Percentiles rank a stretch among this genome's conserved stretches.
Conservation (phyloP, 2,888 invertebrate species). For the Tiliacea aurago region DNA sequence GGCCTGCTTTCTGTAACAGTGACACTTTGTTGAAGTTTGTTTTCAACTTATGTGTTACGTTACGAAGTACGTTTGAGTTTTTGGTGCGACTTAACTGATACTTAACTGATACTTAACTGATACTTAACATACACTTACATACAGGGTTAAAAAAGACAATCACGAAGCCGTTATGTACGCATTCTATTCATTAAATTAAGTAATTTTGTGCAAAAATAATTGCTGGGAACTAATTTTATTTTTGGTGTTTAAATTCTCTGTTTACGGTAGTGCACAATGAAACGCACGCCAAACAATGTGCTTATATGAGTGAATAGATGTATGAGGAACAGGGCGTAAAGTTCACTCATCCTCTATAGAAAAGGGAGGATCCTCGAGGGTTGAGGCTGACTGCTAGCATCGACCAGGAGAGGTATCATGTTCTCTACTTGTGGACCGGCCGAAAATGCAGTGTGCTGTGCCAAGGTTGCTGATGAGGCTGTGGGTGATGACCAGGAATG, state of each 20-base stretch:
- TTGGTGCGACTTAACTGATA: not conserved
- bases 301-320: not conserved
- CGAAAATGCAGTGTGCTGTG: no score
- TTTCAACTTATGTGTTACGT: conserved; percentile 16
- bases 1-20: conserved; percentile 27
- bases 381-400: no score
- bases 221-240: not conserved
- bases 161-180: not conserved
- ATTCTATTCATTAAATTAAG: not conserved
- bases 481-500: no score
- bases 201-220: no score
- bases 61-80: conserved; percentile 1
- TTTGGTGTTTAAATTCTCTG: not conserved
- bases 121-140: not conserved
- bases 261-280: not conserved
- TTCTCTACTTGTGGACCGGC: no score
- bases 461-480: no score
- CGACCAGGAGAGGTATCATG: no score
- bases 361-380: no score
- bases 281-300: not conserved
- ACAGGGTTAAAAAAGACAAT: not conserved
- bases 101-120: no score
- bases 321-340: no score
- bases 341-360: no score
- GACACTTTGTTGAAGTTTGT: conserved; percentile 51